Conservation (phyloP, 2,113 vertebrate genomes). For the Chionis minor region DNA sequence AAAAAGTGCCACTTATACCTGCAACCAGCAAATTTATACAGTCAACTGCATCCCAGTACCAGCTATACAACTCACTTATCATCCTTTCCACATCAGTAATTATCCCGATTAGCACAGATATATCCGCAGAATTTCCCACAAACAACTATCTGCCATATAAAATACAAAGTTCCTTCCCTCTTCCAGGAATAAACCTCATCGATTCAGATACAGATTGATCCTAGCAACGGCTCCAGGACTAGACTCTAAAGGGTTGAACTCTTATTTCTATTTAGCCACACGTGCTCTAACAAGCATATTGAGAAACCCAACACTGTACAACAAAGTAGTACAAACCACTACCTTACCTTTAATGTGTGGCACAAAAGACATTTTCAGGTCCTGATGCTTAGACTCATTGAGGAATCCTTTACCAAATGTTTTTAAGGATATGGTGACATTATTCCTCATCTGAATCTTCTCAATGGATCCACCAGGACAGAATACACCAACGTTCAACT, state of each 20-base stretch:
- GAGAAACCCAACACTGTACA: background rate
- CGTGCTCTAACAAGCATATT: background rate
- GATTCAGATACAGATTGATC: background rate
- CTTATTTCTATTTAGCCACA: background rate
- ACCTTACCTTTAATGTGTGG: slow-evolving; percentile 81
- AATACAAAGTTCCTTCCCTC: background rate
- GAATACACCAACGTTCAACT: slow-evolving; percentile 81
- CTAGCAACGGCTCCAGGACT: background rate
- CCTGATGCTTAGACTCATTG: slow-evolving; percentile 40
- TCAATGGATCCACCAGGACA: slow-evolving; percentile 82
- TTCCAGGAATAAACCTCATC: background rate
- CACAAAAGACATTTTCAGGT: slow-evolving; percentile 79
- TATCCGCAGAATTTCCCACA: background rate
- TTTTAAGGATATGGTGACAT: slow-evolving; percentile 76
- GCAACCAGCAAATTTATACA: background rate
- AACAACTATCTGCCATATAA: background rate
- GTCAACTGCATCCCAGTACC: background rate
- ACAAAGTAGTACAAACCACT: background rate
- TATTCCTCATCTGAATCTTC: slow-evolving; percentile 83
- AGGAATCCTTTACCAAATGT: slow-evolving; percentile 32
- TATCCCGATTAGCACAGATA: background rate
- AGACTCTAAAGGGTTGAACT: background rate
- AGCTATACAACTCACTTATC: background rate
- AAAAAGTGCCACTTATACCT: background rate
- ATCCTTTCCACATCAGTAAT: background rate